These are phyloP conservation scores for Pandemis cinnamomeana DNA, from an alignment of 2,888 invertebrate species.

Conservation along the genomic window DNA sequence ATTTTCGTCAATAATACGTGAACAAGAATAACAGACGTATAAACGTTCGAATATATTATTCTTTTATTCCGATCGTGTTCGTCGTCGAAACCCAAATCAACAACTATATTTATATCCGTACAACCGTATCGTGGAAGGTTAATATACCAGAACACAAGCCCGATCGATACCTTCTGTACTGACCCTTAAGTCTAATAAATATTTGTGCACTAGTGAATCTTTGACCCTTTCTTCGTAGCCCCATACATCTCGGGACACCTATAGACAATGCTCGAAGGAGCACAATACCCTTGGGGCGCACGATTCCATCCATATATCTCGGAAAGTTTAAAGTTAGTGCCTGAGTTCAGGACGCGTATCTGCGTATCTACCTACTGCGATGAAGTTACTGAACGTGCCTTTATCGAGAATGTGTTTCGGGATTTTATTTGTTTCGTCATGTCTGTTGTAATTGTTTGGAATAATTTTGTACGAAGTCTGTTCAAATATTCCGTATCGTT, in stretches of 20 bases:
- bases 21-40: neutral
- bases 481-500: neutral
- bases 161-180: conserved; percentile 5
- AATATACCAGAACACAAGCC: conserved; percentile 18
- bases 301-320: conserved; percentile 41
- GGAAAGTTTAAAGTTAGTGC: conserved; percentile 41
- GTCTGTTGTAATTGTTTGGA: conserved; percentile 4
- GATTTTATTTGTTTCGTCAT: conserved; percentile 32
- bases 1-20: neutral
- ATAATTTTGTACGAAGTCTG: neutral
- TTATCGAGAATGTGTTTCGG: conserved; percentile 34
- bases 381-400: conserved; percentile 35
- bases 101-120: neutral
- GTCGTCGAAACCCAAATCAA: conserved; percentile 10
- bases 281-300: conserved; percentile 28
- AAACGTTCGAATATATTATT: neutral
- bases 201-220: conserved; percentile 32
- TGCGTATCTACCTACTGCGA: conserved; percentile 39
- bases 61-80: neutral
- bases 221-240: conserved; percentile 24
- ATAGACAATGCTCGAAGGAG: conserved; percentile 39
- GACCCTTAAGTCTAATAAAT: conserved; percentile 31
- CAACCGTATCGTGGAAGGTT: neutral
- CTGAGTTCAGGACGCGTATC: conserved; percentile 36
- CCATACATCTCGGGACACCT: conserved; percentile 27